Evolutionary conservation across 2,888 invertebrate species (phyloP).

Genomic region (Nysson spinosus): DNA sequence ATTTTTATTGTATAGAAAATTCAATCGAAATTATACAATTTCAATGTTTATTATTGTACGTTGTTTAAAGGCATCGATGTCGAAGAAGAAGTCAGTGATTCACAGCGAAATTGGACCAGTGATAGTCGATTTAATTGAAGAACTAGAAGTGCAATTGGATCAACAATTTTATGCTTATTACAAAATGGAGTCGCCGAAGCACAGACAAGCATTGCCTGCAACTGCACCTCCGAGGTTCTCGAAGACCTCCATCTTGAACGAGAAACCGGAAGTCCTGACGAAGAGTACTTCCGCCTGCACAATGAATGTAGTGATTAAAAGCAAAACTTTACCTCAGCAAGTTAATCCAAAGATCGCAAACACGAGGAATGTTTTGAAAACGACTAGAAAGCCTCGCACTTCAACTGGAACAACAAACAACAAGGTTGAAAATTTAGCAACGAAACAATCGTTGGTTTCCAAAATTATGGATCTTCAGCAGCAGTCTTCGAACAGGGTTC

Average conservation of each 20-base stretch:
- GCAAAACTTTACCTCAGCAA: too few relatives aligned
- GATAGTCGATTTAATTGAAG: slow-evolving; percentile 84
- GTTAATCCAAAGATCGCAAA: too few relatives aligned
- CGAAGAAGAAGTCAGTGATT: slow-evolving; percentile 65
- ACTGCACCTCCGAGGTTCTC: slow-evolving; percentile 53
- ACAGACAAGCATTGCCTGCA: slow-evolving; percentile 49
- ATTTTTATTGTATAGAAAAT: too few relatives aligned
- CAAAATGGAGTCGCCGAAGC: slow-evolving; percentile 62
- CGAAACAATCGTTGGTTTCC: slow-evolving; percentile 53
- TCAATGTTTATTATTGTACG: not conserved
- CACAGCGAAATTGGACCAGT: slow-evolving; percentile 82
- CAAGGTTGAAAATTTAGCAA: too few relatives aligned
- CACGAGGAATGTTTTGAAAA: too few relatives aligned
- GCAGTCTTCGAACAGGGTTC: slow-evolving; percentile 48
- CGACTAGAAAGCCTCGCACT: too few relatives aligned
- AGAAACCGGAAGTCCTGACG: slow-evolving; percentile 35
- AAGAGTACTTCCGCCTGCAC: slow-evolving; percentile 54
- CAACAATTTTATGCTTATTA: slow-evolving; percentile 70
- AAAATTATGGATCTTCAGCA: slow-evolving; percentile 65
- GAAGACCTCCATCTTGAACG: slow-evolving; percentile 16
- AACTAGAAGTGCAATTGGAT: slow-evolving; percentile 80
- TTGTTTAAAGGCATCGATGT: too few relatives aligned
- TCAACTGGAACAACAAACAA: too few relatives aligned
- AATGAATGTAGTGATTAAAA: too few relatives aligned
- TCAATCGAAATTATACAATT: too few relatives aligned